phyloP scores from a whole-genome alignment of 1,140 invertebrate species.

The Mya arenaria region DNA sequence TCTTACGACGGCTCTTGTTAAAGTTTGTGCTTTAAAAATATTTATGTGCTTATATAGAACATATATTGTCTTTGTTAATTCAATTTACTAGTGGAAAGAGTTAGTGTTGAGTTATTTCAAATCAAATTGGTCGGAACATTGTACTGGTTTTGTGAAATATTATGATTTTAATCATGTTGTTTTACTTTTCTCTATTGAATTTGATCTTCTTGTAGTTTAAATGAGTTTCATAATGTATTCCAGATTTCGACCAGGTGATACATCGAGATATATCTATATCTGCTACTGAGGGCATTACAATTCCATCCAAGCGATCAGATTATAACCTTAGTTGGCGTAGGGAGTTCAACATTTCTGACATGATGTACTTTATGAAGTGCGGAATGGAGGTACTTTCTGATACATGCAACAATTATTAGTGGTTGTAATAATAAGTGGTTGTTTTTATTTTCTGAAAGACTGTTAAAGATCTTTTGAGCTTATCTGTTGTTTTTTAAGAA shows the following conservation, averaged over 20 bases:
- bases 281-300: conserved; percentile 65
- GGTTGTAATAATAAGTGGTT: no score
- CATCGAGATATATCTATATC: conserved; percentile 69
- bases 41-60: not conserved
- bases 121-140: not conserved
- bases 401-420: no score
- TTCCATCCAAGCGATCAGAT: conserved; percentile 59
- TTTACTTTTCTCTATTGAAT: not conserved
- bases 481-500: no score
- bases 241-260: conserved; percentile 63
- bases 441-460: no score
- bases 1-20: no score
- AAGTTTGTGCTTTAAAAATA: not conserved
- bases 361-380: conserved; percentile 79
- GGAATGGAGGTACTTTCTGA: conserved; percentile 80
- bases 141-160: not conserved
- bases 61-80: not conserved
- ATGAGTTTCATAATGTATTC: no score
- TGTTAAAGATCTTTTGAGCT: no score
- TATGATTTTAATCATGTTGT: not conserved
- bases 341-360: conserved; percentile 78
- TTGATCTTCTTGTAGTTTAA: not conserved
- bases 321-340: conserved; percentile 64
- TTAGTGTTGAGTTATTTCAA: not conserved
- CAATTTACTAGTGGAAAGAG: not conserved